Base-by-base conservation (phyloP, 2,797 vertebrate species). In the Epinephelus malabaricus region DNA sequence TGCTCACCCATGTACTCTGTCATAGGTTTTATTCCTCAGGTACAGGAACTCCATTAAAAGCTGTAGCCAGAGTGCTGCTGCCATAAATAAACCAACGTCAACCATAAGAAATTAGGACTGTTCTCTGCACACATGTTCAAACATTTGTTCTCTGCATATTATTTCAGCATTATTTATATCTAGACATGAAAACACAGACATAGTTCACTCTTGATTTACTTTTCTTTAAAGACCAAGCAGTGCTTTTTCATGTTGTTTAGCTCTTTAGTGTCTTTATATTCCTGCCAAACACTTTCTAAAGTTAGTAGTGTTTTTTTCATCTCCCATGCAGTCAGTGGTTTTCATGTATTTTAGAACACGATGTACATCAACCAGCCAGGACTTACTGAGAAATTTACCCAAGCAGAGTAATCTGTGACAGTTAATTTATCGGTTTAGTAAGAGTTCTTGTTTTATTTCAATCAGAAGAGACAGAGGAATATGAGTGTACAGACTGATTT, bases 21-120 rank as follows among this genome's bases (percentile, higher is more conserved):
- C 53, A 84, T 38, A 72, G 63, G 58, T 81, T 80, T 81, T 72
- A 68, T 51, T 79, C 38, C 38, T 59, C 30, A 30, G 43, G 7
- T 25, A 50, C 60, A 81, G 56, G 76, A 34, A 60, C 25, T 70
- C 72, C 73, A 85, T 91, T 91, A 86, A 81, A 86, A 50, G 19
- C 71, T 79, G 49, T 6, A 72, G 54, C 25, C 43, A 58, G 64
- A 74, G 21, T 27, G 30, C 34, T 53, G 7, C 59, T 61, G 30
- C 40, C 46, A 62, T 69, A 46, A 84, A 86, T 72, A 86, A 82
- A 81, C 38, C 72, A 72, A 56, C 25, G 59, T n/a, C 8, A 30
- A 45, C 53, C 43, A 61, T 14, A 40, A 21, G 17, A 12, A 38
- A 21, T 63, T 4, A 38, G 30, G 47, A 45, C 63, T 30, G n/a